Conservation (phyloP, 1,140 invertebrate species). For the Drosophila saltans region DNA sequence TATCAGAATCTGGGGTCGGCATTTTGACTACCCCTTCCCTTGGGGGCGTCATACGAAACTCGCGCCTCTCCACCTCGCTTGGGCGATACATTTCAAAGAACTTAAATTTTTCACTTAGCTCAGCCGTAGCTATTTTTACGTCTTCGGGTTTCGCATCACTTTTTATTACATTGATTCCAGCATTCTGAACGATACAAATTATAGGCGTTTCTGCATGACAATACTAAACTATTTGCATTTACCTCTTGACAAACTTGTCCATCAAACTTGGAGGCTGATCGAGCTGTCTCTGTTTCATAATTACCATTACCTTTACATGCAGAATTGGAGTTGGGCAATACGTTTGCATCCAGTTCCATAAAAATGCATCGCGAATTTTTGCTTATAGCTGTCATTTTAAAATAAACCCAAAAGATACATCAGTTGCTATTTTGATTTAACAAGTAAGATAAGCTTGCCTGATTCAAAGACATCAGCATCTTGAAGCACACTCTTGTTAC, state of each 20-base stretch:
- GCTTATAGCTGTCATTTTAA: slow-evolving; percentile 87
- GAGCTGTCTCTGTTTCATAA: background rate
- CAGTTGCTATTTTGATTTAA: background rate
- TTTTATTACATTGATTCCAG: slow-evolving; percentile 50
- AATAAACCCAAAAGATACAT: background rate
- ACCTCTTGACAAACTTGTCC: slow-evolving; percentile 27
- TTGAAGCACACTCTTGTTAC: slow-evolving; percentile 80
- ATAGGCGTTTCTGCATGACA: background rate
- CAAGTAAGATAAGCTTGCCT: slow-evolving; percentile 84
- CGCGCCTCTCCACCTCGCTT: slow-evolving; percentile 86
- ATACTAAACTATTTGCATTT: background rate
- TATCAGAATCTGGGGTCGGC: slow-evolving; percentile 40
- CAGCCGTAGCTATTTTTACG: slow-evolving; percentile 90
- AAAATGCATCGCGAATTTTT: slow-evolving; percentile 94
- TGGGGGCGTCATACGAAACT: slow-evolving; percentile 94
- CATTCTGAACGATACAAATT: slow-evolving; percentile 22
- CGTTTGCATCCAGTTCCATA: slow-evolving; percentile 91
- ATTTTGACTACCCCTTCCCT: slow-evolving; percentile 89
- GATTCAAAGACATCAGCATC: slow-evolving; percentile 92
- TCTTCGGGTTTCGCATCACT: slow-evolving; percentile 88
- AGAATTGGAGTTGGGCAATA: slow-evolving; percentile 70
- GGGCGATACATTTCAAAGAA: slow-evolving; percentile 95
- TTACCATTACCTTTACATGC: background rate
- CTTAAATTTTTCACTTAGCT: slow-evolving; percentile 93
- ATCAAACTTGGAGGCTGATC: slow-evolving; percentile 10